phyloP scores from a whole-genome alignment of 1,140 invertebrate genomes.

The Uloborus diversus region DNA sequence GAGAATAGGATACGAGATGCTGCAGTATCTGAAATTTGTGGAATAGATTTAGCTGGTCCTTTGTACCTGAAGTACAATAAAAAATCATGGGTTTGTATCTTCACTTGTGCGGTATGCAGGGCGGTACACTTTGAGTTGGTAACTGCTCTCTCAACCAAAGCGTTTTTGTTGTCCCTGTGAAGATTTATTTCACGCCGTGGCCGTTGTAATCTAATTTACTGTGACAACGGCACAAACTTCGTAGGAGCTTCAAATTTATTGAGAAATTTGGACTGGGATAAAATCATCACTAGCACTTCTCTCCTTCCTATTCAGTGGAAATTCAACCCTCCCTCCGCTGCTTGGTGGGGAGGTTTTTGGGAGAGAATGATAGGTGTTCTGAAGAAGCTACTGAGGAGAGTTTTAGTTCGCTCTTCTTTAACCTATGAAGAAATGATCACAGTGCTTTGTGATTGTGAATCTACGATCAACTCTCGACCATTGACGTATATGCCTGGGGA shows the following conservation, averaged over 20 bases:
- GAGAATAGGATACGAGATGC: constrained; percentile 58
- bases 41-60: constrained; percentile 66
- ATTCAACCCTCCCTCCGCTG: constrained; percentile 27
- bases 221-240: constrained; percentile 53
- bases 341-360: constrained; percentile 22
- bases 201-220: constrained; percentile 2
- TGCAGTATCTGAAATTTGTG: constrained; percentile 61
- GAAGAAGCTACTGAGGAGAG: constrained; percentile 2
- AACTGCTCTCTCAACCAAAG: constrained; percentile 62
- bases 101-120: constrained; percentile 66
- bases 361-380: constrained; percentile 19
- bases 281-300: background rate
- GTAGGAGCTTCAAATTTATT: constrained; percentile 41
- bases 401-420: constrained; percentile 6
- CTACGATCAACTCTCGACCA: constrained; percentile 60
- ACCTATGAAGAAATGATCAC: constrained; percentile 19
- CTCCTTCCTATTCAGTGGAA: constrained; percentile 27
- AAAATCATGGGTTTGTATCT: constrained; percentile 64
- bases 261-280: constrained; percentile 19
- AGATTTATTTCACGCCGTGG: constrained; percentile 64
- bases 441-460: background rate
- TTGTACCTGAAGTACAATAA: constrained; percentile 63
- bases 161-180: constrained; percentile 64
- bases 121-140: constrained; percentile 66
- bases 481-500: constrained; percentile 33